Evolutionary conservation across 2,113 vertebrate genomes (phyloP), one percentile per base, ranked within the genome.

Genomic region (Tricholaema leucomelas): DNA sequence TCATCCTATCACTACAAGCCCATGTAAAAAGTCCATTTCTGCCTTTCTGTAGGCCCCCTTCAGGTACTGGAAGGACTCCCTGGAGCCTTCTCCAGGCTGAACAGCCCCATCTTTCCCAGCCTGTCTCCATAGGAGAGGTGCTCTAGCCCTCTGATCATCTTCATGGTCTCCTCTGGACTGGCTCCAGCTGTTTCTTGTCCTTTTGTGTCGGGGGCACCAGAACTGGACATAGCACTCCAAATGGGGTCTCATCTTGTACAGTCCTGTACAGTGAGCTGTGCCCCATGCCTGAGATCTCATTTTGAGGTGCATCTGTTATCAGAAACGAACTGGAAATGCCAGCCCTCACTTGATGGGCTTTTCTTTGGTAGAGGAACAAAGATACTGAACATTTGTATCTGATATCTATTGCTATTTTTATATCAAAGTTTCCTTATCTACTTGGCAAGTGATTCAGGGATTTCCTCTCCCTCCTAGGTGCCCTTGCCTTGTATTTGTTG

Each of bases 361-460:
- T 91, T 65, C 73, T 92, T 89, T 81, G 65, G 56, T 76, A 56
- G 33, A 78, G 63, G 80, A 96, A 84, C 82, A 92, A 95, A 95
- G 66, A 58, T 64, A 52, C 59, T 44, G 64, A 94, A 74, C 38
- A 85, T 89, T 69, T 85, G 38, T 60, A 87, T 87, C 79, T 82
- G 72, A 70, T 82, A 92, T 42, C 78, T 52, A 58, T 44, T 91
- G 75, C 87, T 96, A 82, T 91, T 92, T 93, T 95, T 91, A 54
- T 92, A 94, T 91, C 91, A 95, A 90, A 92, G 82, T 67, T 60
- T 88, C 71, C 80, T 90, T 95, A 88, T 93, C 92, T 94, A 36
- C 69, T 72, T 92, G 85, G 82, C 64, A 91, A 93, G 72, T 71
- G 65, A 90, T 79, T 88, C 60, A 31, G 83, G 90, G 92, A 94